A percentile compares a stretch with the other conserved stretches of the same genome.
Evolutionary conservation across 2,888 invertebrate species (phyloP).

Genomic region (Dynastes tityus): DNA sequence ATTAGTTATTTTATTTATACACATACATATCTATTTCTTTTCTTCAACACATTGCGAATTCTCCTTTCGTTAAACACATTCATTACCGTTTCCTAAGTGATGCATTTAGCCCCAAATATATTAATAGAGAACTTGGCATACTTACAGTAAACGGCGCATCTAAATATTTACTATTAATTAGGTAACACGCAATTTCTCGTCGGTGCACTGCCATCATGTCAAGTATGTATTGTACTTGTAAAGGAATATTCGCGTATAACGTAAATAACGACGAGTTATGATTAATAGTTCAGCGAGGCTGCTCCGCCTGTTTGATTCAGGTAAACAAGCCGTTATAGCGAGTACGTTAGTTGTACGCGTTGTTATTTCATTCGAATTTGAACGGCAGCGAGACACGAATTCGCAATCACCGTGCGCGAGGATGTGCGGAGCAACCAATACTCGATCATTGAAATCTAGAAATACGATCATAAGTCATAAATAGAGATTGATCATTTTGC

Average conservation of each 20-base stretch:
- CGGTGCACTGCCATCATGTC: not conserved
- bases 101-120: not conserved
- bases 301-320: not conserved
- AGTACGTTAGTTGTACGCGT: not conserved
- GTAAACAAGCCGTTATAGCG: too few relatives aligned
- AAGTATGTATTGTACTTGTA: not conserved
- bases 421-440: not conserved
- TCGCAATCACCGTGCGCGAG: not conserved
- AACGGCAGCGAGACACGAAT: not conserved
- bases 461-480: not conserved
- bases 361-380: not conserved
- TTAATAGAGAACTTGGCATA: not conserved
- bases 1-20: too few relatives aligned
- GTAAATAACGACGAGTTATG: not conserved
- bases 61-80: too few relatives aligned
- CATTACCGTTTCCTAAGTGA: not conserved
- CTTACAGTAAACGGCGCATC: not conserved
- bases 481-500: not conserved
- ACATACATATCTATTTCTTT: too few relatives aligned
- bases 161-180: conserved; percentile 12
- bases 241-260: not conserved
- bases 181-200: not conserved
- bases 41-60: too few relatives aligned
- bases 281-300: not conserved
- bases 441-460: conserved; percentile 5